Conservation (phyloP, 2,113 vertebrate species). For the Epinephelus fuscoguttatus region DNA sequence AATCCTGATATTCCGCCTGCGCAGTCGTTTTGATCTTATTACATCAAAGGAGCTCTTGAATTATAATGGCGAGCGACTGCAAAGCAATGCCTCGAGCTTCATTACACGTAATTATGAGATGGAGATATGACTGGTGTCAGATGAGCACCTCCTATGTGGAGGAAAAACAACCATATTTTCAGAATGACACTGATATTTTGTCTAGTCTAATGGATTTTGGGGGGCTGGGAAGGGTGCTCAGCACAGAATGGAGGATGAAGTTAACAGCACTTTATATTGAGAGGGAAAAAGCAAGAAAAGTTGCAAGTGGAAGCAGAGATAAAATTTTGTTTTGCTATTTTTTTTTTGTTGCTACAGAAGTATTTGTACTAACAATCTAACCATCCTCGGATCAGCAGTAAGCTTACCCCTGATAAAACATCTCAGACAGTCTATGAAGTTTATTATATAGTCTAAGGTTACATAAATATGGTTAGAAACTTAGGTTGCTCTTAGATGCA, state of each 20-base stretch:
- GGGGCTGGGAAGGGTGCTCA: not conserved
- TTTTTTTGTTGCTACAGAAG: slow-evolving; percentile 7
- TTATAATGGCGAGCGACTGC: slow-evolving; percentile 52
- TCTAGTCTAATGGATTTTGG: slow-evolving; percentile 10
- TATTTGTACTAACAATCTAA: slow-evolving; percentile 9
- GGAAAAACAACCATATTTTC: slow-evolving; percentile 12
- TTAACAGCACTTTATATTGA: slow-evolving; percentile 14
- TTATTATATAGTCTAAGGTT: not conserved
- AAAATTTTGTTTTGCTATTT: slow-evolving; percentile 11
- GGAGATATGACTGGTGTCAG: slow-evolving; percentile 53
- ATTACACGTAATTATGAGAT: slow-evolving; percentile 69
- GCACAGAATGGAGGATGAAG: not conserved
- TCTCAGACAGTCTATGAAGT: slow-evolving; percentile 11
- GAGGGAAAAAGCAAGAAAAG: slow-evolving; percentile 8
- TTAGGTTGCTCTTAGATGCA: not conserved
- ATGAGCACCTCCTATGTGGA: slow-evolving; percentile 38
- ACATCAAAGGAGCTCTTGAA: slow-evolving; percentile 66
- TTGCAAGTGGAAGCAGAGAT: not conserved
- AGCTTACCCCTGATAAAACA: slow-evolving; percentile 7
- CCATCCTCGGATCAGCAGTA: slow-evolving; percentile 13
- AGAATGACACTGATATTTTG: slow-evolving; percentile 21
- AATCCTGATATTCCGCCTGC: slow-evolving; percentile 57
- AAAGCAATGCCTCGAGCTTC: slow-evolving; percentile 57
- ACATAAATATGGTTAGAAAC: slow-evolving; percentile 7
- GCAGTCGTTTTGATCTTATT: slow-evolving; percentile 71